Conservation (phyloP, 2,888 invertebrate genomes). For the Sphaerophoria rueppellii region DNA sequence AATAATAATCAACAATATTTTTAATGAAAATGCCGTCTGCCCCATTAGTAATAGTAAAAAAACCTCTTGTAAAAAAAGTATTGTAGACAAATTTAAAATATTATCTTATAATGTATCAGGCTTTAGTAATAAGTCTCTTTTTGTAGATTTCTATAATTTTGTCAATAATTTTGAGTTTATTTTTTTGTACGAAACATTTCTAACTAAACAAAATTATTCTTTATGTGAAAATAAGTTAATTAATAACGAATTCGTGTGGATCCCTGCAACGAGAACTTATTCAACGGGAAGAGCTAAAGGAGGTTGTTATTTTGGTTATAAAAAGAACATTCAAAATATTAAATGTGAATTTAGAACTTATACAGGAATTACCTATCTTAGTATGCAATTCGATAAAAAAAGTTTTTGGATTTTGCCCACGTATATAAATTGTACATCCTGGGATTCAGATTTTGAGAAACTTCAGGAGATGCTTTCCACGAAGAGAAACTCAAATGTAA, state of each 20-base stretch:
- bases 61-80: neutral
- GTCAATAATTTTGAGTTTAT: conserved; percentile 15
- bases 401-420: neutral
- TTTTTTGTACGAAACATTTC: conserved; percentile 13
- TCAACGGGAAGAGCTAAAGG: conserved; percentile 17
- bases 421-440: conserved; percentile 1
- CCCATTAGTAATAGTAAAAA: neutral
- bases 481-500: neutral
- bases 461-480: neutral
- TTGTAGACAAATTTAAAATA: conserved; percentile 3
- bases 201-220: conserved; percentile 3
- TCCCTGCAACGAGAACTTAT: conserved; percentile 15
- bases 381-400: neutral
- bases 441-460: neutral
- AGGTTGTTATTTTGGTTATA: conserved; percentile 15
- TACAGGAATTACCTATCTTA: neutral
- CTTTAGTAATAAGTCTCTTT: conserved; percentile 7
- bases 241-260: conserved; percentile 8
- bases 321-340: neutral
- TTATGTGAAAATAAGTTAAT: conserved; percentile 15
- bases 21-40: conserved; percentile 22
- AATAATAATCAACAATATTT: conserved; percentile 1
- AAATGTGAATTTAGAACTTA: neutral
- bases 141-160: conserved; percentile 18
- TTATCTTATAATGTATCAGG: conserved; percentile 21